Percentiles rank a stretch among this genome's conserved stretches.
Evolutionary conservation across 1,140 invertebrate genomes (phyloP).

Genomic region (Drosophila subobscura): DNA sequence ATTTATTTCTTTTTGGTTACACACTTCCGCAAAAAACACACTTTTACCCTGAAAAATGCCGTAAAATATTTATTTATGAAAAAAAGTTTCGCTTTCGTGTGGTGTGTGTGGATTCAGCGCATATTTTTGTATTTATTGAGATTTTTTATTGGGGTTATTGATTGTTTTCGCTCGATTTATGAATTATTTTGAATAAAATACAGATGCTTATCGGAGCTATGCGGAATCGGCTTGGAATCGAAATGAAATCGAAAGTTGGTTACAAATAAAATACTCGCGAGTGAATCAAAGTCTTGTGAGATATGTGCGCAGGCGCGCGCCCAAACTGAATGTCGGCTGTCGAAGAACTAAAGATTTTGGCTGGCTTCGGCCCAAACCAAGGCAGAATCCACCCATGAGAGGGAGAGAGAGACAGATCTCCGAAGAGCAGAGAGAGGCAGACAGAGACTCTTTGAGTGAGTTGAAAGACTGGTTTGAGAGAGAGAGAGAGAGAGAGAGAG

Average conservation of each 20-base stretch:
- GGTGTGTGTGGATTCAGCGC: conserved; percentile 21
- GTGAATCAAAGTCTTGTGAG: conserved; percentile 6
- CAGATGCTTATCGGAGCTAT: conserved; percentile 6
- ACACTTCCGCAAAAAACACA: conserved; percentile 49
- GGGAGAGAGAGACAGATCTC: conserved; percentile 9
- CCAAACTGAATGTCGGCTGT: conserved; percentile 81
- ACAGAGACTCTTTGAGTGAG: conserved; percentile 11
- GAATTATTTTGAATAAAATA: conserved; percentile 36
- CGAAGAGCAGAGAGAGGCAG: conserved; percentile 10
- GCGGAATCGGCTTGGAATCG: conserved; percentile 21
- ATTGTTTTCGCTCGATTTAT: conserved; percentile 35
- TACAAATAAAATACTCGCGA: conserved; percentile 16
- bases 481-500: conserved; percentile 14
- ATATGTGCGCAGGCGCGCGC: conserved; percentile 77
- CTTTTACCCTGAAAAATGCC: conserved; percentile 54
- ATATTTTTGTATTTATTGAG: conserved; percentile 36
- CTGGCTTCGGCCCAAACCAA: conserved; percentile 58
- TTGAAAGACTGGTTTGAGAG: conserved; percentile 53
- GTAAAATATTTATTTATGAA: conserved; percentile 36
- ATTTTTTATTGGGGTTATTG: conserved; percentile 15
- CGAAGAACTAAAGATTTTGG: conserved; percentile 82
- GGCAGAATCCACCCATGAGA: conserved; percentile 47
- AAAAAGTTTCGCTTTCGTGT: conserved; percentile 50
- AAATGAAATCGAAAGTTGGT: conserved; percentile 54
- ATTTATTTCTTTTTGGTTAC: conserved; percentile 36